phyloP scores from a whole-genome alignment of 2,113 vertebrate genomes.

The Grallaria varia region DNA sequence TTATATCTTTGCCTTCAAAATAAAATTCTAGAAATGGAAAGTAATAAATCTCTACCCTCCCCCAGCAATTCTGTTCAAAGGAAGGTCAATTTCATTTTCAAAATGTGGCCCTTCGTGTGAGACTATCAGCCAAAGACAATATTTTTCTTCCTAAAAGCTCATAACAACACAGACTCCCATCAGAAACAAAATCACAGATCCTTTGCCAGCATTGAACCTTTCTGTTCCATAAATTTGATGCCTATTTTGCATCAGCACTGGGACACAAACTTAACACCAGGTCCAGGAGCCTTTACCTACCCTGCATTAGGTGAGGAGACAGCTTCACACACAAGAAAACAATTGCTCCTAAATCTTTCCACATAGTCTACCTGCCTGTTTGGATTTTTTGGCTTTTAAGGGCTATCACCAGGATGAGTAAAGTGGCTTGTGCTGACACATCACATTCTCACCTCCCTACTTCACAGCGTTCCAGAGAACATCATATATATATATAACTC shows the following conservation, averaged over 20 bases:
- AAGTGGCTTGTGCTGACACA: neutral
- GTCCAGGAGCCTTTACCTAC: neutral
- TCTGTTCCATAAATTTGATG: conserved; percentile 34
- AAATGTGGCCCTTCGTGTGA: neutral
- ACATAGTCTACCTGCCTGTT: neutral
- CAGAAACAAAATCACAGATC: neutral
- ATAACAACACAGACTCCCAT: neutral
- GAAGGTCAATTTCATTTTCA: neutral
- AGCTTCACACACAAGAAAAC: neutral
- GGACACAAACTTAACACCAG: conserved; percentile 12
- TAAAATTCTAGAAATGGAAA: neutral
- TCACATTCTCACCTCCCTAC: neutral
- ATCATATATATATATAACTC: too few relatives aligned
- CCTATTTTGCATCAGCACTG: neutral
- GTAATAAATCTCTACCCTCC: neutral
- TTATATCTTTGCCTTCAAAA: neutral
- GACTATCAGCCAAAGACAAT: neutral
- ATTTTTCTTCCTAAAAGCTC: neutral
- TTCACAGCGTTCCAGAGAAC: neutral
- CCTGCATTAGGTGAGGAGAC: neutral
- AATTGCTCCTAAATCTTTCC: neutral
- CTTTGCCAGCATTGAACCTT: neutral
- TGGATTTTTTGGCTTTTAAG: neutral
- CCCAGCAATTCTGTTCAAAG: neutral
- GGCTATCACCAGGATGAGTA: neutral